These are phyloP conservation scores for Cololabis saira DNA, from an alignment of 2,113 vertebrate genomes.

Conservation along the genomic window DNA sequence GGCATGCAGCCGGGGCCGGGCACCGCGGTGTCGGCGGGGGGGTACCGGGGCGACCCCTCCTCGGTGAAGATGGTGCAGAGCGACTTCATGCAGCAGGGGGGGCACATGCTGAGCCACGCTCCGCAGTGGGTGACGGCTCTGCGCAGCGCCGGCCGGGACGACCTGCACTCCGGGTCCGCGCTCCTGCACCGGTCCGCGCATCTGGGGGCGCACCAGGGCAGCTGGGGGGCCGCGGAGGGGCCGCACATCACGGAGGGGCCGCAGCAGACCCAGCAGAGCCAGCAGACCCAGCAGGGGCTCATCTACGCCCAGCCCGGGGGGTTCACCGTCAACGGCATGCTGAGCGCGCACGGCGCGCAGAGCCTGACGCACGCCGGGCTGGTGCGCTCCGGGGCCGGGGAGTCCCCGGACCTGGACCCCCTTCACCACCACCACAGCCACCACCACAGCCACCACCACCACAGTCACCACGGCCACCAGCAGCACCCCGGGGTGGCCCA, in stretches of 20 bases:
- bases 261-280: conserved; percentile 54
- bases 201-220: conserved; percentile 87
- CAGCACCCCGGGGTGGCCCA: conserved; percentile 85
- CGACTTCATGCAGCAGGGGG: too few species aligned
- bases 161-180: conserved; percentile 87
- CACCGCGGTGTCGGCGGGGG: conserved; percentile 85
- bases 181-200: conserved; percentile 90
- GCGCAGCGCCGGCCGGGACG: conserved; percentile 86
- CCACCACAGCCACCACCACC: conserved; percentile 84
- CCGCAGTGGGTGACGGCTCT: conserved; percentile 96
- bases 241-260: conserved; percentile 88
- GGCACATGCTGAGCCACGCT: conserved; percentile 94
- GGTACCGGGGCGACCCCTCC: conserved; percentile 89
- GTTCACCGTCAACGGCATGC: conserved; percentile 96
- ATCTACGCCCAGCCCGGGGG: conserved; percentile 92
- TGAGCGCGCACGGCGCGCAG: conserved; percentile 89
- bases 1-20: conserved; percentile 90
- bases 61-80: conserved; percentile 93
- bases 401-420: conserved; percentile 93
- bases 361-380: conserved; percentile 91
- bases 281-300: conserved; percentile 84
- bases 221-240: conserved; percentile 87
- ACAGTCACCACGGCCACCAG: conserved; percentile 84
- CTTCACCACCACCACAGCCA: conserved; percentile 67
- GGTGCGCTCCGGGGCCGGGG: conserved; percentile 90